A percentile compares a stretch with the other conserved stretches of the same genome.
Conservation (phyloP, 2,113 vertebrate genomes). For the Gambusia holbrooki region DNA sequence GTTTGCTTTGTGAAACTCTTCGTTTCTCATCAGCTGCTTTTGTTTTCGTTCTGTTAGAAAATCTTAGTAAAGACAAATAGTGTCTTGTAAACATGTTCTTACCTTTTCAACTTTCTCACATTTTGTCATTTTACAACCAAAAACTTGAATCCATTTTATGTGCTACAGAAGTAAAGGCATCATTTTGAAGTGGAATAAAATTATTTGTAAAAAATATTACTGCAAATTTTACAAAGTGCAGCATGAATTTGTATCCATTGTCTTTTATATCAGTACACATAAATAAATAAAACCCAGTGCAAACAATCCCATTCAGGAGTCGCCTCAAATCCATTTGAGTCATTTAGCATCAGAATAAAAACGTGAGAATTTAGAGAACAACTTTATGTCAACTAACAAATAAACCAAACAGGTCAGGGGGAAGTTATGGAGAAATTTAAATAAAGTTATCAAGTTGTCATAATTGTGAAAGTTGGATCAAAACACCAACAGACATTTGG, state of each 20-base stretch:
- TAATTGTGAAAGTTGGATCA: no score
- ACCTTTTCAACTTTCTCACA: background rate
- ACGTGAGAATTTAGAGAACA: no score
- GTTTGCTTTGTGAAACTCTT: constrained; percentile 30
- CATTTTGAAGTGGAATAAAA: no score
- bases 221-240: background rate
- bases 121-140: background rate
- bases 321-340: no score
- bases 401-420: no score
- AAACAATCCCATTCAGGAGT: background rate
- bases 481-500: no score
- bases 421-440: no score
- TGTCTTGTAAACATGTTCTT: background rate
- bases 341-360: no score
- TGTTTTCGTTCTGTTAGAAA: constrained; percentile 18
- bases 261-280: background rate
- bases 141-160: background rate
- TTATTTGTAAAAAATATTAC: background rate
- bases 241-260: background rate
- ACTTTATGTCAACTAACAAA: no score
- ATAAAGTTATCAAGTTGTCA: no score
- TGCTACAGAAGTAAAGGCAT: rapidly evolving
- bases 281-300: background rate
- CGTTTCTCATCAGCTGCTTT: constrained; percentile 2
- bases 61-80: background rate